Evolutionary conservation across 2,888 invertebrate species (phyloP), one percentile per base, ranked within the genome.

Genomic region (Silvanus unidentatus): DNA sequence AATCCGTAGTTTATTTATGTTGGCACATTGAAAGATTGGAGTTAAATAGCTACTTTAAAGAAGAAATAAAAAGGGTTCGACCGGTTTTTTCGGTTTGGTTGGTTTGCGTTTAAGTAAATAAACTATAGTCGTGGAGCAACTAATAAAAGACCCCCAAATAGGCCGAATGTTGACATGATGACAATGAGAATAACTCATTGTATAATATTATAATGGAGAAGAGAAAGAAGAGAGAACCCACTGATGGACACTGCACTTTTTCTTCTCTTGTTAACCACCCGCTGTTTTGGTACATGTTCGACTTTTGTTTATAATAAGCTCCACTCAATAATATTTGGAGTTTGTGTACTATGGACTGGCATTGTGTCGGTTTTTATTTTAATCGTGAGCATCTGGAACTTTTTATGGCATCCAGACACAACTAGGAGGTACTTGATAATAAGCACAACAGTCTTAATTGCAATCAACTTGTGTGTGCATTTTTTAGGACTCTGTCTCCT

Each of bases 181-280:
- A 62, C 62, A 63, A 63, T 59, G 59, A 60, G 63, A 61, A 63
- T 63, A 58, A 60, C 62, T 47, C 60, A 61, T 61, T 63, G 63
- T 63, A 58, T 53, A 50, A 11, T 37, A 11, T 37, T 13, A 37
- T 37, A 22, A 22, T 22, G 22, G 22, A 22, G 4, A 22, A 22
- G 4, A 22, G 8, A 5, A 22, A 3, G 8, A 22, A 22, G 3
- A 22, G 8, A 22, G 8, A 22, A 22, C 3, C 22, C 8, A 22
- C 8, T 22, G 22, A 22, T 22, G 22, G 22, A 22, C 22, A 22
- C 8, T 22, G 22, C 13, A 8, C 32, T 32, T 12, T 32, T 32
- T 32, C n/a, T 4, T 12, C 13, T 12, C 32, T 32, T 32, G 32
- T 32, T 32, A 32, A 12, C 32, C 32, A 12, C 32, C 32, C 32